Conservation (phyloP, 2,888 invertebrate species). For the Ectemnius lituratus region DNA sequence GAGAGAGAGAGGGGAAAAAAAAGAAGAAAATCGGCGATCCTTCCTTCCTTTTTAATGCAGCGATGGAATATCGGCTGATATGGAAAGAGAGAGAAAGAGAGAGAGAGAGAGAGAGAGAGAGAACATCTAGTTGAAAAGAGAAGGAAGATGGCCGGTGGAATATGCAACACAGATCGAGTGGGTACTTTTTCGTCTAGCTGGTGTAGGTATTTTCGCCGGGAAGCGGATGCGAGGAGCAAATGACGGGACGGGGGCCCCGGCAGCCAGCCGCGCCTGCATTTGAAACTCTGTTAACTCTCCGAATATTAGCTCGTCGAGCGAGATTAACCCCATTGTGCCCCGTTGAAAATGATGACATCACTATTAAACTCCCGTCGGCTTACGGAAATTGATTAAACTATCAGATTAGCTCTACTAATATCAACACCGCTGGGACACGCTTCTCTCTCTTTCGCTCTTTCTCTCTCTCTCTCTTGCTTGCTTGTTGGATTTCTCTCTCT, state of each 20-base stretch:
- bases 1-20: too few species aligned
- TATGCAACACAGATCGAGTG: conserved; percentile 11
- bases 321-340: conserved; percentile 76
- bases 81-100: too few species aligned
- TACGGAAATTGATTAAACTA: conserved; percentile 78
- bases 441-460: too few species aligned
- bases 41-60: neutral
- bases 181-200: conserved; percentile 20
- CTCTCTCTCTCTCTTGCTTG: too few species aligned
- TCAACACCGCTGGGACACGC: conserved; percentile 61
- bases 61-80: too few species aligned
- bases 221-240: conserved; percentile 59
- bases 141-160: neutral
- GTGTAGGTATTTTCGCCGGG: conserved; percentile 35
- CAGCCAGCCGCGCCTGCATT: conserved; percentile 66
- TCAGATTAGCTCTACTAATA: conserved; percentile 78
- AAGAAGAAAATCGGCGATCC: neutral
- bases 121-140: too few species aligned
- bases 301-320: conserved; percentile 78
- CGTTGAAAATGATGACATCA: conserved; percentile 77
- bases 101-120: too few species aligned
- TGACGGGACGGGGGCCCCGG: conserved; percentile 50
- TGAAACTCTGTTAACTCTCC: conserved; percentile 77
- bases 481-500: too few species aligned
- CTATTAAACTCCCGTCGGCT: conserved; percentile 77